Percentiles rank a stretch among this genome's conserved stretches.
Evolutionary conservation across 2,113 vertebrate species (phyloP).

Genomic region (Gnathonemus echidnorhynchus): DNA sequence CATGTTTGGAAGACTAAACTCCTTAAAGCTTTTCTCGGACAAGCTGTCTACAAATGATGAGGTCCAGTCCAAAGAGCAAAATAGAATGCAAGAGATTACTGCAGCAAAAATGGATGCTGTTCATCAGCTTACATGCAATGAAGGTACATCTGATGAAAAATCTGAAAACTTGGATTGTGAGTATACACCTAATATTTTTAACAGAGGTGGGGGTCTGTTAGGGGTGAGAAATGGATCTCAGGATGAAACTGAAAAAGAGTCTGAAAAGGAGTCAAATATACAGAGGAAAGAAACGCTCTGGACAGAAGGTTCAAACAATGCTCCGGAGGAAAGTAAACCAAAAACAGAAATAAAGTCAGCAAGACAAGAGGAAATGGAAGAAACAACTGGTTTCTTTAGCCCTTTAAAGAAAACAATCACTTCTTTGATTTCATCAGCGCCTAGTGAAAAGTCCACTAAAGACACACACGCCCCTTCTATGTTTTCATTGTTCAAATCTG

Average conservation of each 20-base stretch:
- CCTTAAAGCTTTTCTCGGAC: conserved; percentile 64
- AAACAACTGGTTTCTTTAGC: conserved; percentile 69
- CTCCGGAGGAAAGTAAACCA: background rate
- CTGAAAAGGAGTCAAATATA: conserved; percentile 55
- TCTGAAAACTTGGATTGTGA: conserved; percentile 33
- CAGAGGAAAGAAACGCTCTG: conserved; percentile 41
- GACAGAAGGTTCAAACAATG: conserved; percentile 32
- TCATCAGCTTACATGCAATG: conserved; percentile 23
- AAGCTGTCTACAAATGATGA: conserved; percentile 26
- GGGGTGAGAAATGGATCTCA: conserved; percentile 50
- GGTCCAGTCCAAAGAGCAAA: conserved; percentile 18
- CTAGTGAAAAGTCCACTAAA: conserved; percentile 46
- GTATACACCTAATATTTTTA: conserved; percentile 33
- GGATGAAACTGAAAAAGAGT: conserved; percentile 61
- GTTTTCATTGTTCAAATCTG: conserved; percentile 41
- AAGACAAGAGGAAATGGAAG: conserved; percentile 34
- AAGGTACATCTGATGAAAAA: conserved; percentile 23
- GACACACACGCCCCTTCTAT: conserved; percentile 31
- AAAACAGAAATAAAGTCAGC: conserved; percentile 38
- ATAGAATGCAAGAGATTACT: conserved; percentile 33
- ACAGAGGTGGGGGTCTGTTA: conserved; percentile 36
- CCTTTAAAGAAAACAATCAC: conserved; percentile 84
- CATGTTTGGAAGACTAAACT: conserved; percentile 71
- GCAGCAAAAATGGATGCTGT: conserved; percentile 35
- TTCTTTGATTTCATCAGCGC: conserved; percentile 62